Evolutionary conservation across 2,888 invertebrate genomes (phyloP).

Genomic region (Lepidonotus clava): DNA sequence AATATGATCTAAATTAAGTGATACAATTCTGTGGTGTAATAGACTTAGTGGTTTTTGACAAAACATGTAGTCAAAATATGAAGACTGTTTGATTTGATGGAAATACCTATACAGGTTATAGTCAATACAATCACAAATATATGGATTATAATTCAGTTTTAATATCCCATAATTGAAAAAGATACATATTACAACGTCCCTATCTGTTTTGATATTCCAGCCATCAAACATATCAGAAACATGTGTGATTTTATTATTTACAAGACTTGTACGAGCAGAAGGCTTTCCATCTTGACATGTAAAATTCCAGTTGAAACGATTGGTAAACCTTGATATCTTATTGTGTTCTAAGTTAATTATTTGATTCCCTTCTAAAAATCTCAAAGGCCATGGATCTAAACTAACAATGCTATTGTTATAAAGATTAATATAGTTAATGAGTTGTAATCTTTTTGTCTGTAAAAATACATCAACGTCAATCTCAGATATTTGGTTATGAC

Average conservation of each 20-base stretch:
- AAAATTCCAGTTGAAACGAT: background rate
- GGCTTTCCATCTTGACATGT: background rate
- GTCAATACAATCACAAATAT: slow-evolving; percentile 26
- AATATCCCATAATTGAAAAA: background rate
- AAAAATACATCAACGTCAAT: background rate
- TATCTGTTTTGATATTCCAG: background rate
- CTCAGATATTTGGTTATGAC: background rate
- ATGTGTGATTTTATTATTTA: slow-evolving; percentile 1
- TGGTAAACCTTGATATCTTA: background rate
- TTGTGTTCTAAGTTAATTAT: background rate
- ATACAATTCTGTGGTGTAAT: background rate
- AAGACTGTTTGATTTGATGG: background rate
- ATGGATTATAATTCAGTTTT: background rate
- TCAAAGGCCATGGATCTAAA: background rate
- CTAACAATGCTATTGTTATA: background rate
- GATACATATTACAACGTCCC: background rate
- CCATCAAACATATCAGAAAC: background rate
- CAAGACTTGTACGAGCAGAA: background rate
- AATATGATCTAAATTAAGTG: background rate
- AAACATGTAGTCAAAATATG: background rate
- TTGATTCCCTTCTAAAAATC: background rate
- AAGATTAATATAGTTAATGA: background rate
- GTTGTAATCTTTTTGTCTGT: background rate
- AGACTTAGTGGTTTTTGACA: background rate
- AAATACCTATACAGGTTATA: background rate